Percentiles rank a stretch among this genome's conserved stretches.
These are phyloP conservation scores for Donacobius atricapilla DNA, from an alignment of 2,113 vertebrate species.

Conservation along the genomic window DNA sequence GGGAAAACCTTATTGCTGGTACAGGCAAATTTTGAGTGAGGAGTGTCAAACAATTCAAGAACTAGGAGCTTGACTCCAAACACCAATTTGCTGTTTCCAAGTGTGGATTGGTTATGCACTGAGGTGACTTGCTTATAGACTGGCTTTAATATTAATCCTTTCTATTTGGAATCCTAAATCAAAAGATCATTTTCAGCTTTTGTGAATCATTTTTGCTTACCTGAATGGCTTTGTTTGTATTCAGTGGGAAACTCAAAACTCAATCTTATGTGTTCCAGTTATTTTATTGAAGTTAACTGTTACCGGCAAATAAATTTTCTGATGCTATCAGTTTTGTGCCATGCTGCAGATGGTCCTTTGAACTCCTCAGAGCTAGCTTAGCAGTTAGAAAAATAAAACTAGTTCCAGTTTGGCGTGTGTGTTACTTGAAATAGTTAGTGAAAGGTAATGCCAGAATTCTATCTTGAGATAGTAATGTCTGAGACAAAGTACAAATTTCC, in stretches of 20 bases:
- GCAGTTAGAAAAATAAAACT: conserved; percentile 1
- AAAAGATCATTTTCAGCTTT: background rate
- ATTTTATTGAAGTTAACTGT: background rate
- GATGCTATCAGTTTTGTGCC: background rate
- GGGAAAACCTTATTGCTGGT: background rate
- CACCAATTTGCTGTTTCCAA: background rate
- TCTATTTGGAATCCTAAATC: background rate
- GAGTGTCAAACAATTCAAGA: background rate
- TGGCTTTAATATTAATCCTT: background rate
- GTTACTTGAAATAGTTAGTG: background rate
- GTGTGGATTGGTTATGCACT: background rate
- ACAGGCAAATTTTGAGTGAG: background rate
- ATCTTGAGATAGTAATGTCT: background rate
- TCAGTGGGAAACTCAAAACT: background rate
- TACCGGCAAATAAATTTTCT: background rate
- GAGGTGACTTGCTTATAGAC: background rate
- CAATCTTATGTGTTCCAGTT: background rate
- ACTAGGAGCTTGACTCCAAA: background rate
- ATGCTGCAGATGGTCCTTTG: background rate
- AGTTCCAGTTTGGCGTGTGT: background rate
- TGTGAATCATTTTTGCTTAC: background rate
- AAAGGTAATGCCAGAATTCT: conserved; percentile 2
- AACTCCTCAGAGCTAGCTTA: background rate
- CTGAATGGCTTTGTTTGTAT: background rate
- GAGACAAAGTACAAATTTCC: background rate